Base-by-base conservation (phyloP, 1,140 invertebrate genomes). In the Artemia franciscana region DNA sequence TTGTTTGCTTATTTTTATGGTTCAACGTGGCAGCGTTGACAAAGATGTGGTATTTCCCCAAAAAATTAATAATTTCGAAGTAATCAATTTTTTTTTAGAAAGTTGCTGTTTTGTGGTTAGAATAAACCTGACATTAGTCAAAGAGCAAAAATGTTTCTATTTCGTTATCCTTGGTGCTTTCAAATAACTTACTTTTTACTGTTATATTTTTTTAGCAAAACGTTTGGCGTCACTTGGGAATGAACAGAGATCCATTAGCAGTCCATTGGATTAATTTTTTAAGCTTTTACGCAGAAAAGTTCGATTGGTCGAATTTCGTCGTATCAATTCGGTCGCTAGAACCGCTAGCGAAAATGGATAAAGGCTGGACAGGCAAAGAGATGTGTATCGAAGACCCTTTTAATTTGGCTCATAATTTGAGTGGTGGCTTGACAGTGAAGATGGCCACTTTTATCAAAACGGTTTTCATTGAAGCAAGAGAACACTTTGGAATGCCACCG, bases 321-420 rank as follows among this genome's bases (percentile, higher is more conserved):
- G 73, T 82, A 24, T 76, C 70, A 27, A 80, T 81, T n/a, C 69
- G 76, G 27, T 77, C 78, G 64, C 67, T 66, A 5, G 69, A 68
- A 28, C 70, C 71, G 3, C 67, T 82, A 9, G 74, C 73, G 3
- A 72, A 75, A 39, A 75, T 79, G 67, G 76, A 79, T 63, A 82
- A 81, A 65, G 69, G 78, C 15, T 82, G 80, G 80, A 77, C 74
- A 64, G 73, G 74, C 5, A 72, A 74, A 58, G 72, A 72, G 60
- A 72, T 82, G 58, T 78, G 78, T 0, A 80, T 82, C 67, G 80
- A 82, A 73, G 80, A 82, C 72, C 80, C 80, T 18, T 82, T 82
- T 73, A 77, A 80, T 67, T 68, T 78, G 21, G 72, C 65, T 64
- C 80, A 81, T 67, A 82, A 82, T 68, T 69, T 82, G 27, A 79